phyloP scores from a whole-genome alignment of 2,113 vertebrate species.

The Hoplias malabaricus region DNA sequence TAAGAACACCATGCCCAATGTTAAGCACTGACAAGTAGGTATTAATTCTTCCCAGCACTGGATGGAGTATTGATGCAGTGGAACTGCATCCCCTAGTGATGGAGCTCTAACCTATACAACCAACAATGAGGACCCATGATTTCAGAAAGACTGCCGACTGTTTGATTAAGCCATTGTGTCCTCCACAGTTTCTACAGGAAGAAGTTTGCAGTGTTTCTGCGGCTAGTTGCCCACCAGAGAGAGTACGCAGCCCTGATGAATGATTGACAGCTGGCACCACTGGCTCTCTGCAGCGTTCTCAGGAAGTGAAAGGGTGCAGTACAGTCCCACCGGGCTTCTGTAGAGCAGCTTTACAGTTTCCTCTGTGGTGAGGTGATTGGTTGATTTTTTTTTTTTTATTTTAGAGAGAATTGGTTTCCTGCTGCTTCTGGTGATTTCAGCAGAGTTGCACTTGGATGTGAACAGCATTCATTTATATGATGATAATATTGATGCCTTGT shows the following conservation, averaged over 20 bases:
- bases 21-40: too few species aligned
- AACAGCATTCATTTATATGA: neutral
- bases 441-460: neutral
- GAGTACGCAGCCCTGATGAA: slow-evolving; percentile 87
- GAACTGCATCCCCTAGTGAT: too few species aligned
- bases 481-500: neutral
- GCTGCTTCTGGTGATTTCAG: neutral
- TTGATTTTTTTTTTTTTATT: too few species aligned
- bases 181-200: slow-evolving; percentile 85
- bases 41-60: too few species aligned
- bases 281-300: neutral
- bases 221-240: slow-evolving; percentile 85
- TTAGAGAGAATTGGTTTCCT: neutral
- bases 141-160: neutral
- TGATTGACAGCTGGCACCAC: slow-evolving; percentile 20
- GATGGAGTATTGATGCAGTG: too few species aligned
- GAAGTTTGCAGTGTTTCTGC: slow-evolving; percentile 89
- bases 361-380: neutral
- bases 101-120: too few species aligned
- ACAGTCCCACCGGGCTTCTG: neutral
- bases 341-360: neutral
- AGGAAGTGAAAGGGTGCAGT: neutral
- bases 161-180: slow-evolving; percentile 23
- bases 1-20: too few species aligned
- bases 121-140: too few species aligned